Evolutionary conservation across 2,888 invertebrate species (phyloP), one percentile per base, ranked within the genome.

Genomic region (Agriotes lineatus): DNA sequence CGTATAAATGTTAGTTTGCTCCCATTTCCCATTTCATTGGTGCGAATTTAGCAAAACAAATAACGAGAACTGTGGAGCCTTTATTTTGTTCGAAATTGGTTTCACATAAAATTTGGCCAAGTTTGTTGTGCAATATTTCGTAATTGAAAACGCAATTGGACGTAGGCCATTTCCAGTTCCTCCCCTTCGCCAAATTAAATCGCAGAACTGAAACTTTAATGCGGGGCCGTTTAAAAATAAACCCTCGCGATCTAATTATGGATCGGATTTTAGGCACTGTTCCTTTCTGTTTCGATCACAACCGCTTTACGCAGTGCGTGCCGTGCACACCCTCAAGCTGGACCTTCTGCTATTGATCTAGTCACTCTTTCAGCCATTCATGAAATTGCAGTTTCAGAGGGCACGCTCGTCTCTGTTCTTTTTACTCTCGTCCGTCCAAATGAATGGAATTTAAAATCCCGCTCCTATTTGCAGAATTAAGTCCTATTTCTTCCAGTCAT

Each of bases 261-360:
- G 48, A 48, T 48, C 22, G 20, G 48, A 48, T 25, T 48, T 48
- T 48, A 12, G 22, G 22, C 48, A 22, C n/a, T 48, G 48, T n/a
- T 48, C 48, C 19, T 48, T 48, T 48, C 22, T 48, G 22, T 22
- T 12, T 48, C 19, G 18, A 1, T 16, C 7, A 52, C 18, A 52
- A 52, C 52, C 30, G 33, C n/a, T 57, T 25, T 39, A 74, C 78
- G 75, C 73, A 67, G 66, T 70, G 73, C 74, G 72, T 73, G 67
- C 62, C 64, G 73, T 74, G 76, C 75, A 76, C 74, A 72, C 75
- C 74, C 70, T 70, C 73, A 67, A 73, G 74, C 77, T 76, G 79
- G 79, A 75, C 78, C 75, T 76, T 75, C 59, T 72, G 72, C 78
- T 80, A 80, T 80, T 79, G 80, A 80, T 80, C 79, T 76, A 77